These are phyloP conservation scores for Peromyscus leucopus DNA, from an alignment of 2,113 vertebrate species.

Conservation along the genomic window DNA sequence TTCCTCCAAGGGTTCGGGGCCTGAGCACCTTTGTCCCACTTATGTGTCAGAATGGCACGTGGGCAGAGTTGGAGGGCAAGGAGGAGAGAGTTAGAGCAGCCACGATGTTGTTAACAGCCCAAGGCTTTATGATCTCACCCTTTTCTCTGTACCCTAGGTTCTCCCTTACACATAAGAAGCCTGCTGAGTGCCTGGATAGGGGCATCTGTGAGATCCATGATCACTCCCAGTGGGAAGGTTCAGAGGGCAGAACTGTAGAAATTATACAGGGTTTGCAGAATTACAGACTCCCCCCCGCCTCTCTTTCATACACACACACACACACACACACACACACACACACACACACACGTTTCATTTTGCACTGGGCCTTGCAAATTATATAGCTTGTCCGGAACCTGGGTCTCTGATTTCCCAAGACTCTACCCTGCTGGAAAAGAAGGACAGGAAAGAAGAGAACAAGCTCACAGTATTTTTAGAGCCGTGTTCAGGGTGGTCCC, in stretches of 20 bases:
- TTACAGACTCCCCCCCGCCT: too few relatives aligned
- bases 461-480: not conserved
- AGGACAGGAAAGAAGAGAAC: not conserved
- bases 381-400: not conserved
- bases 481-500: not conserved
- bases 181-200: not conserved
- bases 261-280: not conserved
- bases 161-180: not conserved
- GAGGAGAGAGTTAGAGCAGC: not conserved
- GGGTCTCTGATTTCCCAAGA: not conserved
- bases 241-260: not conserved
- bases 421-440: not conserved
- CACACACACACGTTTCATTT: not conserved
- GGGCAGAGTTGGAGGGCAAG: not conserved
- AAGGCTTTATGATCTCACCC: not conserved
- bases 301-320: not conserved
- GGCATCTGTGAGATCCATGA: not conserved
- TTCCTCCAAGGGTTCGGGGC: not conserved
- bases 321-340: not conserved
- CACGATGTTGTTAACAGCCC: not conserved
- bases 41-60: not conserved
- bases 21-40: not conserved
- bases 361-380: not conserved
- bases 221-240: not conserved
- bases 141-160: not conserved